phyloP scores from a whole-genome alignment of 1,140 invertebrate species.

The Pseudomyrmex cubaensis region DNA sequence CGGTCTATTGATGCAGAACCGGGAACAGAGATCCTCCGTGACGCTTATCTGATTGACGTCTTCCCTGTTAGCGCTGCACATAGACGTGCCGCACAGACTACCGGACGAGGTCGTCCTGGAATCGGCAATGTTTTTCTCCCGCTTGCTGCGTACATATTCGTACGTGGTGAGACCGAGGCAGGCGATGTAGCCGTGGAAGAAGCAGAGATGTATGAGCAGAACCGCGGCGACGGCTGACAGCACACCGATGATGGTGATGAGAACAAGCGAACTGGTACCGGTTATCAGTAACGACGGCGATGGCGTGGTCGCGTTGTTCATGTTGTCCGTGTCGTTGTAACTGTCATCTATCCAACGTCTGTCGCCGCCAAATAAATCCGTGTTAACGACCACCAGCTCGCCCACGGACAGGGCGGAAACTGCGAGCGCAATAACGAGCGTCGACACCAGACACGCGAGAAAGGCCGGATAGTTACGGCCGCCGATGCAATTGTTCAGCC shows the following conservation, averaged over 20 bases:
- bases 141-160: slow-evolving; percentile 92
- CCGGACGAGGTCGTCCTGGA: slow-evolving; percentile 50
- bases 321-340: slow-evolving; percentile 60
- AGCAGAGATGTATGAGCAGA: slow-evolving; percentile 94
- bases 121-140: slow-evolving; percentile 72
- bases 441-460: slow-evolving; percentile 93
- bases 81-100: slow-evolving; percentile 41
- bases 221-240: slow-evolving; percentile 91
- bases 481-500: slow-evolving; percentile 98
- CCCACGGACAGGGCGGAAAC: slow-evolving; percentile 89
- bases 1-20: neutral
- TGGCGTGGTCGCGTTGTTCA: slow-evolving; percentile 80
- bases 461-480: slow-evolving; percentile 95
- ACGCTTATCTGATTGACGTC: slow-evolving; percentile 41
- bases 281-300: slow-evolving; percentile 83
- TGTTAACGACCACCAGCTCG: slow-evolving; percentile 86
- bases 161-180: slow-evolving; percentile 94
- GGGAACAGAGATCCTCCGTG: slow-evolving; percentile 16
- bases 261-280: slow-evolving; percentile 87
- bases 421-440: slow-evolving; percentile 90
- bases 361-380: neutral
- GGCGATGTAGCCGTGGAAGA: slow-evolving; percentile 95
- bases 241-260: slow-evolving; percentile 88
- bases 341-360: neutral
- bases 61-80: slow-evolving; percentile 60